A percentile compares a stretch with the other conserved stretches of the same genome.
These are phyloP conservation scores for Lymantria monacha DNA, from an alignment of 2,888 invertebrate genomes.

Conservation along the genomic window DNA sequence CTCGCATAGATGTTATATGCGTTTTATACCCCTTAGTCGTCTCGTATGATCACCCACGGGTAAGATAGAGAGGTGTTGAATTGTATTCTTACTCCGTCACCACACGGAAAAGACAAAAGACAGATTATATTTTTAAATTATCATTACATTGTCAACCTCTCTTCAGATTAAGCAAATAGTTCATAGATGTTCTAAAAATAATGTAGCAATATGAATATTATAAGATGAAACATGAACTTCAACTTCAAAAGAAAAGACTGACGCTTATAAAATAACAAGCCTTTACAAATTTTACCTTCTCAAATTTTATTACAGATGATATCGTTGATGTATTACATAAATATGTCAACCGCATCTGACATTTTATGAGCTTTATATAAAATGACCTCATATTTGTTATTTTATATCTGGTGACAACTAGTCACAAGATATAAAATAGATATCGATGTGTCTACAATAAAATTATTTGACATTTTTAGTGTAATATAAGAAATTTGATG, in stretches of 20 bases:
- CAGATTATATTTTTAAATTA: too few species aligned
- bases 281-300: constrained; percentile 21
- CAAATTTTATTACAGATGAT: constrained; percentile 35
- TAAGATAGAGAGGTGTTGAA: too few species aligned
- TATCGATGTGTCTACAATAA: constrained; percentile 16
- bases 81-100: too few species aligned
- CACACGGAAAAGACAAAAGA: too few species aligned
- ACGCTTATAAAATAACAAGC: background rate
- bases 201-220: too few species aligned
- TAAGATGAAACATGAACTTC: too few species aligned
- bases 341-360: constrained; percentile 17
- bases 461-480: constrained; percentile 19
- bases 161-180: too few species aligned
- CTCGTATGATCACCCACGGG: too few species aligned
- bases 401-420: background rate
- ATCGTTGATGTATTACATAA: constrained; percentile 26
- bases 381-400: constrained; percentile 6
- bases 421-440: constrained; percentile 13
- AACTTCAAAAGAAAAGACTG: background rate
- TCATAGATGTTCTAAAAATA: too few species aligned
- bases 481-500: constrained; percentile 4
- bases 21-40: too few species aligned
- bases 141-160: too few species aligned
- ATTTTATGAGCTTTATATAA: constrained; percentile 31
- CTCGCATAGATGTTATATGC: too few species aligned